These are phyloP conservation scores for Sepiola atlantica DNA, from an alignment of 2,888 invertebrate genomes.

Conservation along the genomic window DNA sequence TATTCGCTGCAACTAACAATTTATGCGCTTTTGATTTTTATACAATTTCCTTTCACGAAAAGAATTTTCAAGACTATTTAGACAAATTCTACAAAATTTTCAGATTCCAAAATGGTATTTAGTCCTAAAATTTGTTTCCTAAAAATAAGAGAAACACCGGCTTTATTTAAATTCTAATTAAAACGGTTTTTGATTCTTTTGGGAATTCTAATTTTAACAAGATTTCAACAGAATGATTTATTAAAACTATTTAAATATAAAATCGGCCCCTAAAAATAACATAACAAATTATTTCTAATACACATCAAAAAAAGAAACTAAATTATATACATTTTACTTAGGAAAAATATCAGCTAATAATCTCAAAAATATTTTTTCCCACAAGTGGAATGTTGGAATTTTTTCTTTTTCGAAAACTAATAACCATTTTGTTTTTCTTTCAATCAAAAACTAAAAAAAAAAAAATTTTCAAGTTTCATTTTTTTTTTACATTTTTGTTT, in stretches of 20 bases:
- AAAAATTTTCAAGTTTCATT: background rate
- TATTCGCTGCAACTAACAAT: background rate
- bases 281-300: background rate
- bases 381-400: background rate
- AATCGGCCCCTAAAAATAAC: background rate
- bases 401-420: no score
- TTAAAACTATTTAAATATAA: background rate
- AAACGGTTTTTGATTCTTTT: no score
- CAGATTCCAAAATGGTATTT: background rate
- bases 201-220: background rate
- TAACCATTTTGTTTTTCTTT: no score
- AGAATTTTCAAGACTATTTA: no score
- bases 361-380: background rate
- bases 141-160: background rate
- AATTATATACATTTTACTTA: background rate
- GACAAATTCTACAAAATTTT: background rate
- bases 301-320: background rate
- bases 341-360: background rate
- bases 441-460: background rate
- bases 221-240: background rate
- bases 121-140: background rate
- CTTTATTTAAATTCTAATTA: no score
- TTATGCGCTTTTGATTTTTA: no score
- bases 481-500: no score
- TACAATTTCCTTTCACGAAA: no score